Evolutionary conservation across 2,797 vertebrate species (phyloP).

Genomic region (Micromesistius poutassou): DNA sequence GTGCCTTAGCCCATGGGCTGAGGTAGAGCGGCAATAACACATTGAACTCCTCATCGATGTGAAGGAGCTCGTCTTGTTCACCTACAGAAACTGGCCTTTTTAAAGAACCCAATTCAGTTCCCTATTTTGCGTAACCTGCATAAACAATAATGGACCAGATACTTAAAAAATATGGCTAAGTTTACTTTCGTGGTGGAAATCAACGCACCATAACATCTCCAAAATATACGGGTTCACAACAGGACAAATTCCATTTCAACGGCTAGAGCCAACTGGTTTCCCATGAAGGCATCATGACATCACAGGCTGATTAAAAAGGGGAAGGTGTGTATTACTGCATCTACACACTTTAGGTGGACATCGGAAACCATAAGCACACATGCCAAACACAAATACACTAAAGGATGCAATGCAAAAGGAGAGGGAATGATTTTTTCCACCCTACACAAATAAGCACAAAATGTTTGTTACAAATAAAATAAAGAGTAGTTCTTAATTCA

Average conservation of each 20-base stretch:
- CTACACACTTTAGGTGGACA: not conserved
- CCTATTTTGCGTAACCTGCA: not conserved
- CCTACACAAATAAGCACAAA: slow-evolving; percentile 46
- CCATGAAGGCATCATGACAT: not conserved
- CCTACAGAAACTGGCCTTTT: not conserved
- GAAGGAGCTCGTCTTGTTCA: not conserved
- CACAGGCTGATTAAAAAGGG: not conserved
- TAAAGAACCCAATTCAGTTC: not conserved
- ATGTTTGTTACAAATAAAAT: slow-evolving; percentile 15
- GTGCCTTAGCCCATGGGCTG: slow-evolving; percentile 22
- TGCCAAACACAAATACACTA: not conserved
- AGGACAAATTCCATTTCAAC: not conserved
- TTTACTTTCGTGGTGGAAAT: not conserved
- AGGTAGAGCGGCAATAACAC: slow-evolving; percentile 46
- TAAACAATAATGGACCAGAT: not conserved
- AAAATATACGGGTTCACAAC: not conserved
- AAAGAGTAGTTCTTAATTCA: slow-evolving; percentile 29
- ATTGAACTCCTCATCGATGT: slow-evolving; percentile 14
- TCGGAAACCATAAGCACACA: not conserved
- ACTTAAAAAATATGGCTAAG: not conserved
- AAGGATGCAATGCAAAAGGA: not conserved
- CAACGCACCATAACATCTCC: not conserved
- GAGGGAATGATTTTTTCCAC: slow-evolving; percentile 18
- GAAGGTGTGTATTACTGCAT: not conserved
- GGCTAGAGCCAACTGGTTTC: not conserved